Evolutionary conservation across 2,113 vertebrate species (phyloP).

Genomic region (Rhegmatorhina hoffmannsi): DNA sequence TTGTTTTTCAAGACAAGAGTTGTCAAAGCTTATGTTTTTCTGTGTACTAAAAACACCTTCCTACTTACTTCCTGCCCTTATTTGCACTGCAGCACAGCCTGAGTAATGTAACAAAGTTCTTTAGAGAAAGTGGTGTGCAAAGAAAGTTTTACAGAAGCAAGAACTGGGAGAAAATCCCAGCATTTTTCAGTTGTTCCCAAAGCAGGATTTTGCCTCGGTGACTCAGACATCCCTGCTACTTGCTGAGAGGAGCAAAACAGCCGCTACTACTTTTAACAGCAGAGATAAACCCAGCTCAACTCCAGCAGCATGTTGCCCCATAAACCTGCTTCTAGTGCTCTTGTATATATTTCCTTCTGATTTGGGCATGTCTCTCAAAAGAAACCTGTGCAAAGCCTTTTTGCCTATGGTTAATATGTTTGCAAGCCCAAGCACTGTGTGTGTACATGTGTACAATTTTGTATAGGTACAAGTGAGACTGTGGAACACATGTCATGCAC

Average conservation of each 20-base stretch:
- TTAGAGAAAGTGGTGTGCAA: neutral
- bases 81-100: neutral
- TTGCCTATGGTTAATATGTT: neutral
- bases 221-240: neutral
- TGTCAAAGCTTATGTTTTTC: constrained; percentile 34
- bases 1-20: constrained; percentile 55
- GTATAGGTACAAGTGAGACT: rapidly evolving
- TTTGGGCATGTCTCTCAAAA: neutral
- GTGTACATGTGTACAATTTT: rapidly evolving
- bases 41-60: neutral
- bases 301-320: neutral
- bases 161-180: neutral
- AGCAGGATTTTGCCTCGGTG: neutral
- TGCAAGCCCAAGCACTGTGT: neutral
- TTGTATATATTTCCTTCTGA: neutral
- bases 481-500: neutral
- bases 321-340: neutral
- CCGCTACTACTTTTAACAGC: neutral
- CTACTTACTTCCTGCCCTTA: neutral
- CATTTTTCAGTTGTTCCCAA: neutral
- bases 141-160: neutral
- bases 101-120: neutral
- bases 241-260: neutral
- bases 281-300: neutral
- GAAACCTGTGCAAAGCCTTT: neutral